These are phyloP conservation scores for Nannoperca australis DNA, from an alignment of 2,797 vertebrate genomes.

Conservation along the genomic window DNA sequence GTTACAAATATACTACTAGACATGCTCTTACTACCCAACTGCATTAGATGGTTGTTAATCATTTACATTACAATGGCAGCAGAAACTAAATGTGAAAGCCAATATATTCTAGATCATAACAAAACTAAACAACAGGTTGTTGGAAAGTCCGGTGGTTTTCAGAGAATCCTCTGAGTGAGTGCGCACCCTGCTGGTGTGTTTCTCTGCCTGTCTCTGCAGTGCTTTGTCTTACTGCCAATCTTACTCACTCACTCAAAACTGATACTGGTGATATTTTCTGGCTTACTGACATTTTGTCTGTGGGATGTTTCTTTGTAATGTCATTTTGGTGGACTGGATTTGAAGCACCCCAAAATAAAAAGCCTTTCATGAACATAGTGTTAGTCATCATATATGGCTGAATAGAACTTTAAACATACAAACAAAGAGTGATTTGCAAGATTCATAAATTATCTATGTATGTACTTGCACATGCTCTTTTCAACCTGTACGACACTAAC, in stretches of 20 bases:
- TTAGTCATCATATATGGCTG: neutral
- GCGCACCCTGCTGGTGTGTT: constrained; percentile 7
- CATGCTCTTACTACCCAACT: neutral
- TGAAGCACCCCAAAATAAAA: neutral
- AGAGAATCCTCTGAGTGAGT: neutral
- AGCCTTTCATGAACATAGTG: too few species aligned
- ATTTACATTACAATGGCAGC: neutral
- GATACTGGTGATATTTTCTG: neutral
- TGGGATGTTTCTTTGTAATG: neutral
- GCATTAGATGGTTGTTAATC: neutral
- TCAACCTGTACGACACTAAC: neutral
- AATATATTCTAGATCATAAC: neutral
- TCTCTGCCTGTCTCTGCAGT: neutral
- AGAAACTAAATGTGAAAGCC: neutral
- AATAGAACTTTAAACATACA: neutral
- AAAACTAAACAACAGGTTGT: neutral
- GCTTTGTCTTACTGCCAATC: neutral
- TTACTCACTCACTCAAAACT: neutral
- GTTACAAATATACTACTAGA: neutral
- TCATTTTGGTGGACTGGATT: neutral
- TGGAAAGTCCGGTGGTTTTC: neutral
- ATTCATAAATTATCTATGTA: neutral
- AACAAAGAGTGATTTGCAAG: neutral
- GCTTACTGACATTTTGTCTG: neutral
- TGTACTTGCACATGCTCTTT: neutral